Evolutionary conservation across 2,888 invertebrate species (phyloP).

Genomic region (Notodonta dromedarius): DNA sequence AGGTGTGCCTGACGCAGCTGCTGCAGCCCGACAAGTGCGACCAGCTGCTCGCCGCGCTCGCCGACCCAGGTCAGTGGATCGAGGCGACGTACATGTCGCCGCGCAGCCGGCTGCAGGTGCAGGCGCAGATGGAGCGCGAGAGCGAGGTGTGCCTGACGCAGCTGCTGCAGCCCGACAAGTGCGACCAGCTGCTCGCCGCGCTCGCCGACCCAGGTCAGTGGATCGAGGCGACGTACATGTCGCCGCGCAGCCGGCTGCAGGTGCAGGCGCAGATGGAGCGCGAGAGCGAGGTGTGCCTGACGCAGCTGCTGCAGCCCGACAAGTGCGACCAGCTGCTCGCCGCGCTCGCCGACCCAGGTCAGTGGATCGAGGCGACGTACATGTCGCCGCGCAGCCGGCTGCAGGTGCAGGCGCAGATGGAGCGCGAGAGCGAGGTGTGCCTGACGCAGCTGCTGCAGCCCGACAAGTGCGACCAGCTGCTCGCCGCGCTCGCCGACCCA

Average conservation of each 20-base stretch:
- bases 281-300: slow-evolving; percentile 90
- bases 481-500: slow-evolving; percentile 41
- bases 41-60: slow-evolving; percentile 65
- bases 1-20: slow-evolving; percentile 86
- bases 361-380: slow-evolving; percentile 90
- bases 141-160: slow-evolving; percentile 89
- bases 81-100: slow-evolving; percentile 88
- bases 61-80: slow-evolving; percentile 86
- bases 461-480: slow-evolving; percentile 83
- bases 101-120: slow-evolving; percentile 87
- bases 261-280: slow-evolving; percentile 92
- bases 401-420: slow-evolving; percentile 91
- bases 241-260: slow-evolving; percentile 85
- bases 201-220: slow-evolving; percentile 77
- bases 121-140: slow-evolving; percentile 90
- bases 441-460: slow-evolving; percentile 83
- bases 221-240: slow-evolving; percentile 89
- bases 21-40: slow-evolving; percentile 83
- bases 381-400: slow-evolving; percentile 86
- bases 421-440: slow-evolving; percentile 91
- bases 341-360: slow-evolving; percentile 20
- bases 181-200: slow-evolving; percentile 75
- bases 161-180: slow-evolving; percentile 82
- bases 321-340: slow-evolving; percentile 83
- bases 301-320: slow-evolving; percentile 76